Conservation (phyloP, 2,888 invertebrate genomes). For the Trichacis sp. region DNA sequence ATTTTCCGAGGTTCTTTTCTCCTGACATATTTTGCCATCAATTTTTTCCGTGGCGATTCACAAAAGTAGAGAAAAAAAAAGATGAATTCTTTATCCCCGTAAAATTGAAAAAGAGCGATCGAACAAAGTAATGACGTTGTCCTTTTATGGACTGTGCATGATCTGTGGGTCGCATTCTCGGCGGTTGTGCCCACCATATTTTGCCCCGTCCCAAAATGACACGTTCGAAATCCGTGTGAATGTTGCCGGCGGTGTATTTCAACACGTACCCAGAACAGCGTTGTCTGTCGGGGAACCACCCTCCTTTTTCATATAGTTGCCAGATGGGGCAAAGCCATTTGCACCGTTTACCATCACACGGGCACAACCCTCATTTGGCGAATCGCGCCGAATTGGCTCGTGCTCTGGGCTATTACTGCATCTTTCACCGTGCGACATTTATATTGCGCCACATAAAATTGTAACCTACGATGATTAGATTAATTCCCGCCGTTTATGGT, state of each 20-base stretch:
- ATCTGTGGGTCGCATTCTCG: background rate
- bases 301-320: slow-evolving; percentile 51
- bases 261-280: slow-evolving; percentile 17
- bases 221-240: slow-evolving; percentile 29
- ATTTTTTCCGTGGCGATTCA: no score
- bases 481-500: background rate
- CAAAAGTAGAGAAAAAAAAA: no score
- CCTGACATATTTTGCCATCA: no score
- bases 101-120: no score
- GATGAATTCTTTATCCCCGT: no score
- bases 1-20: no score
- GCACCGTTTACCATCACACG: slow-evolving; percentile 47
- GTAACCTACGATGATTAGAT: slow-evolving; percentile 5
- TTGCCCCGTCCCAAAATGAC: slow-evolving; percentile 13
- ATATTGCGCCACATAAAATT: slow-evolving; percentile 10
- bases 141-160: background rate
- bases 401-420: slow-evolving; percentile 13
- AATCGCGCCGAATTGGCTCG: slow-evolving; percentile 42
- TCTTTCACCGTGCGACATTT: slow-evolving; percentile 30
- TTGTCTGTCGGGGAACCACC: slow-evolving; percentile 49
- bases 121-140: background rate
- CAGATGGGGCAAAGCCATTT: slow-evolving; percentile 55
- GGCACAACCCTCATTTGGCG: slow-evolving; percentile 37
- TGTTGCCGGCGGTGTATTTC: slow-evolving; percentile 11
- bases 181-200: slow-evolving; percentile 24